Base-by-base conservation (phyloP, 1,140 invertebrate species). In the Drosophila tani region DNA sequence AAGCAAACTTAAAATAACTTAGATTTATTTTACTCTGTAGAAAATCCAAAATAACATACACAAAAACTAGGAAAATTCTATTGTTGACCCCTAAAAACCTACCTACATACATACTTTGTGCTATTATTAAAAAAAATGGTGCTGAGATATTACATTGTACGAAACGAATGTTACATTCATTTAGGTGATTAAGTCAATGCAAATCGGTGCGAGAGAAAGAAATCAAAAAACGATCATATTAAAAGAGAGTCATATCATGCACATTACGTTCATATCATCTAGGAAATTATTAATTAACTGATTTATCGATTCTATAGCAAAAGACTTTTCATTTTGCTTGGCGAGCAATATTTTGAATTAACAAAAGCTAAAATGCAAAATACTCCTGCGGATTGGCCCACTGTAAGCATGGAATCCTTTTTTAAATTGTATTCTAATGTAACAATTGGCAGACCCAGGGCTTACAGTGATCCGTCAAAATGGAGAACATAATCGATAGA, bases 81-180 rank as follows among this genome's bases (percentile, higher is more conserved):
- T 79, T 79, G 75, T 79, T 79, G 57, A 79, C 41, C 51, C 65
- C 62, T 69, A 58, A 59, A 53, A 64, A 59, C 49, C 43, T 63
- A 47, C 38, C 32, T 63, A 73, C 40, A 74, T 75, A 75, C 53
- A 75, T 69, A 77, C 75, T 77, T 79, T 79, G 76, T 79, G 76
- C 76, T 79, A 79, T 79, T 79, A 79, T 77, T 63, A 15, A 71
- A 80, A 70, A 79, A 77, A 79, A 80, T 80, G 78, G 76, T 80
- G 78, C 78, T 80, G 78, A 80, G 78, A 80, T 80, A 80, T 80
- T 80, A 79, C 70, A 79, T 79, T 79, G 76, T 79, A 79, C 76
- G 76, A 79, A 79, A 79, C 77, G 77, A 80, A 80, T 80, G 77
- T 80, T 74, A 80, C 76, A 80, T 80, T 79, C 77, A 80, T 79